These are phyloP conservation scores for Isotomurus palustris DNA, from an alignment of 2,888 invertebrate species.

Conservation along the genomic window DNA sequence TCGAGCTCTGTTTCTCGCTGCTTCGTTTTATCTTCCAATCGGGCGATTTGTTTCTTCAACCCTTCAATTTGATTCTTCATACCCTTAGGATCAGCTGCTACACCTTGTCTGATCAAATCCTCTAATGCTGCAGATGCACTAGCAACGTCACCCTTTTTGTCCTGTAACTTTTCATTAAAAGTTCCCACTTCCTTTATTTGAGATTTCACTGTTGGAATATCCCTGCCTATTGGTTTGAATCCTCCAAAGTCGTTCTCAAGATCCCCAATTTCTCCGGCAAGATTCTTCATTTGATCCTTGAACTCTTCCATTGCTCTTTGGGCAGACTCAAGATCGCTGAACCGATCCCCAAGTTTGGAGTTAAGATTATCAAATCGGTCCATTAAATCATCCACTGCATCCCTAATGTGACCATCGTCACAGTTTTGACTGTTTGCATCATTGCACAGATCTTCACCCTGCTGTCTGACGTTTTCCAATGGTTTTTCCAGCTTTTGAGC, in stretches of 20 bases:
- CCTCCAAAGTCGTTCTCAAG: conserved; percentile 78
- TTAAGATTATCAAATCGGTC: conserved; percentile 73
- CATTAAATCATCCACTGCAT: conserved; percentile 70
- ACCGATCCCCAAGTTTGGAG: conserved; percentile 70
- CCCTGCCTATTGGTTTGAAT: conserved; percentile 82
- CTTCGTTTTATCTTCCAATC: conserved; percentile 73
- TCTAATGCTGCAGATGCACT: conserved; percentile 70
- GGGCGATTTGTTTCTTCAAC: conserved; percentile 71
- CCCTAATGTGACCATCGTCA: conserved; percentile 70
- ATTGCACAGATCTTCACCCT: conserved; percentile 70
- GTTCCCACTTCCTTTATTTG: conserved; percentile 73
- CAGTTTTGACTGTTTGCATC: conserved; percentile 68
- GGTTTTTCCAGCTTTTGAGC: conserved; percentile 72
- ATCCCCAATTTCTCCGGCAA: conserved; percentile 69
- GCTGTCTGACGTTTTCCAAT: conserved; percentile 57
- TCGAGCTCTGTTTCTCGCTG: conserved; percentile 74
- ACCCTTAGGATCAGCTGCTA: conserved; percentile 74
- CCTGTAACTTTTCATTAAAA: conserved; percentile 50
- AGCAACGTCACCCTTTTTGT: conserved; percentile 52
- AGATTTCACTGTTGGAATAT: conserved; percentile 72
- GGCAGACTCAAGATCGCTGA: conserved; percentile 74
- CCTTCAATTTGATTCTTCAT: conserved; percentile 71
- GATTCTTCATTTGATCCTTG: conserved; percentile 76
- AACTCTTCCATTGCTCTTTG: conserved; percentile 81
- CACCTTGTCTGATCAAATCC: conserved; percentile 74